phyloP scores from a whole-genome alignment of 2,888 invertebrate genomes.

The Catonia carolina region DNA sequence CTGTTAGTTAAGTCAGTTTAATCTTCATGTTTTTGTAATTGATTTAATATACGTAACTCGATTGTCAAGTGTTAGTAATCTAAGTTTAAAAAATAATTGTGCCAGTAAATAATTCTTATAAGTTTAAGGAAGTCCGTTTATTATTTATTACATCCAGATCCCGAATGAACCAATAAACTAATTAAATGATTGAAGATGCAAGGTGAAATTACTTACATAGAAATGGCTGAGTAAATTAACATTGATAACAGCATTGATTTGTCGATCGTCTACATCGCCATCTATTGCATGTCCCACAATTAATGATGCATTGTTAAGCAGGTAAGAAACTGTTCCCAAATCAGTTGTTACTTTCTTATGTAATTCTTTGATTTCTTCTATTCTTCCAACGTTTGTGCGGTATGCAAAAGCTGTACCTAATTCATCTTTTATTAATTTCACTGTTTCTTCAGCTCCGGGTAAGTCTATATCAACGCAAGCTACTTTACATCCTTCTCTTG shows the following conservation, averaged over 20 bases:
- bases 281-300: slow-evolving; percentile 23
- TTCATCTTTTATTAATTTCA: slow-evolving; percentile 31
- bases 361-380: slow-evolving; percentile 23
- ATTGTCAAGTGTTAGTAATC: no score
- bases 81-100: no score
- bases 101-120: no score
- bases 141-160: no score
- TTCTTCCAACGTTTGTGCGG: slow-evolving; percentile 27
- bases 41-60: no score
- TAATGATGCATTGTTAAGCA: slow-evolving; percentile 33
- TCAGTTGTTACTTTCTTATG: slow-evolving; percentile 25
- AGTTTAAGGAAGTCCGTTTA: no score
- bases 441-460: slow-evolving; percentile 24
- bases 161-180: no score
- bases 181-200: no score
- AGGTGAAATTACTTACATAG: slow-evolving; percentile 29
- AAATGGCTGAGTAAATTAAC: slow-evolving; percentile 31
- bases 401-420: slow-evolving; percentile 24
- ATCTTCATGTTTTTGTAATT: no score
- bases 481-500: slow-evolving; percentile 37
- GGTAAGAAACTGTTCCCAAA: slow-evolving; percentile 29
- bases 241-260: slow-evolving; percentile 26
- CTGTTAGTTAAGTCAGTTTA: no score
- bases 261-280: slow-evolving; percentile 19
- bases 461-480: slow-evolving; percentile 28